Evolutionary conservation across 2,113 vertebrate genomes (phyloP).

Genomic region (Danionella cerebrum): DNA sequence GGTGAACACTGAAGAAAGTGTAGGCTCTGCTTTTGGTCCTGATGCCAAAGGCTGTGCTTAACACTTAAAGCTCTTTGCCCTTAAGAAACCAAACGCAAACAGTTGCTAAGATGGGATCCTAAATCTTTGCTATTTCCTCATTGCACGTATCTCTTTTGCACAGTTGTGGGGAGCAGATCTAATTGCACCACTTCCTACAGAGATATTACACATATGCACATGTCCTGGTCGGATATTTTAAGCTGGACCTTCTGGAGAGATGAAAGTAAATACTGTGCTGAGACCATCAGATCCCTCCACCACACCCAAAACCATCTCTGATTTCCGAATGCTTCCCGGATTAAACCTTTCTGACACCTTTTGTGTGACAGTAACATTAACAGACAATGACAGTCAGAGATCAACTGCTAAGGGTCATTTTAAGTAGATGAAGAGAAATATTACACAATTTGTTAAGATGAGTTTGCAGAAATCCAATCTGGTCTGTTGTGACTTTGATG

Average conservation of each 20-base stretch:
- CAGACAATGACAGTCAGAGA: not conserved
- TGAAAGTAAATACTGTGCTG: slow-evolving; percentile 44
- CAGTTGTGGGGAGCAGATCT: slow-evolving; percentile 21
- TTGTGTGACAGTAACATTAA: not conserved
- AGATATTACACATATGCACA: slow-evolving; percentile 37
- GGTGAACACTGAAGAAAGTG: not conserved
- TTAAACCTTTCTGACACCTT: slow-evolving; percentile 13
- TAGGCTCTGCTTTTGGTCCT: too few relatives aligned
- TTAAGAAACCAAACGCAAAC: too few relatives aligned
- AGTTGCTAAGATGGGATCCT: too few relatives aligned
- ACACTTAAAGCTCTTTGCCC: too few relatives aligned
- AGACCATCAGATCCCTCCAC: slow-evolving; percentile 34
- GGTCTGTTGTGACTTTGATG: too few relatives aligned
- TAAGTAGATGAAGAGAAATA: too few relatives aligned
- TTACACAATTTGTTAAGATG: too few relatives aligned
- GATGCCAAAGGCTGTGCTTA: too few relatives aligned
- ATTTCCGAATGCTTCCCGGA: slow-evolving; percentile 19
- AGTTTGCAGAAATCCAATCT: not conserved
- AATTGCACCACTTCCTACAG: slow-evolving; percentile 40
- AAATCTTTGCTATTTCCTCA: not conserved
- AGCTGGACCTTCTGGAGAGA: slow-evolving; percentile 37
- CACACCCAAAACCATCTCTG: slow-evolving; percentile 38
- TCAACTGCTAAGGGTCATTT: not conserved
- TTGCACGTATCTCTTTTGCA: slow-evolving; percentile 3
- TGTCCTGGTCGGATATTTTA: slow-evolving; percentile 38